Conservation (phyloP, 2,888 invertebrate genomes). For the Agapetus fuscipes region DNA sequence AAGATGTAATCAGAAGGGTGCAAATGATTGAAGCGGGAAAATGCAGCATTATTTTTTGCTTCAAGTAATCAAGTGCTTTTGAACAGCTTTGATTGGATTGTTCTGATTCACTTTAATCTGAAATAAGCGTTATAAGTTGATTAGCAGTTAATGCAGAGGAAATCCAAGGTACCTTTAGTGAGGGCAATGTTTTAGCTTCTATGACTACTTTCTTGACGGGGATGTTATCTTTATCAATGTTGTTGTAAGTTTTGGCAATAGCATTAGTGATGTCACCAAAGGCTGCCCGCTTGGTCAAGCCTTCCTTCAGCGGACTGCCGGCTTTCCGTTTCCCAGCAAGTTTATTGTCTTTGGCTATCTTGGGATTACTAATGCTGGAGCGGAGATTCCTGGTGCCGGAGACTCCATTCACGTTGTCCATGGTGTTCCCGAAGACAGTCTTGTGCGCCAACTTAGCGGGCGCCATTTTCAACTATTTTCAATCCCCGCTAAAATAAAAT, state of each 20-base stretch:
- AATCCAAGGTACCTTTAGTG: constrained; percentile 38
- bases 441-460: constrained; percentile 50
- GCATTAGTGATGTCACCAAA: constrained; percentile 81
- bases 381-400: constrained; percentile 44
- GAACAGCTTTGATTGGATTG: too few species aligned
- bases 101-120: too few species aligned
- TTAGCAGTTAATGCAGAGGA: too few species aligned
- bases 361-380: constrained; percentile 50
- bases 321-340: constrained; percentile 69
- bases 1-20: too few species aligned
- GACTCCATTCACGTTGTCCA: constrained; percentile 38
- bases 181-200: constrained; percentile 41
- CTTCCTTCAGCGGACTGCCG: constrained; percentile 66
- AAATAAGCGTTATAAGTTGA: too few species aligned
- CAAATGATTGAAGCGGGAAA: too few species aligned
- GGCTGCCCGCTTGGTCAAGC: constrained; percentile 68
- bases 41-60: too few species aligned
- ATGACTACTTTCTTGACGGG: constrained; percentile 42
- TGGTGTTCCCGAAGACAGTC: constrained; percentile 37
- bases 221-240: constrained; percentile 24
- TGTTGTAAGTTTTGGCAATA: constrained; percentile 30
- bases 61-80: too few species aligned
- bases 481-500: neutral
- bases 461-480: constrained; percentile 41
- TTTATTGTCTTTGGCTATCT: constrained; percentile 34